Percentiles rank a stretch among this genome's conserved stretches.
These are phyloP conservation scores for Endotricha flammealis DNA, from an alignment of 2,888 invertebrate genomes.

Conservation along the genomic window DNA sequence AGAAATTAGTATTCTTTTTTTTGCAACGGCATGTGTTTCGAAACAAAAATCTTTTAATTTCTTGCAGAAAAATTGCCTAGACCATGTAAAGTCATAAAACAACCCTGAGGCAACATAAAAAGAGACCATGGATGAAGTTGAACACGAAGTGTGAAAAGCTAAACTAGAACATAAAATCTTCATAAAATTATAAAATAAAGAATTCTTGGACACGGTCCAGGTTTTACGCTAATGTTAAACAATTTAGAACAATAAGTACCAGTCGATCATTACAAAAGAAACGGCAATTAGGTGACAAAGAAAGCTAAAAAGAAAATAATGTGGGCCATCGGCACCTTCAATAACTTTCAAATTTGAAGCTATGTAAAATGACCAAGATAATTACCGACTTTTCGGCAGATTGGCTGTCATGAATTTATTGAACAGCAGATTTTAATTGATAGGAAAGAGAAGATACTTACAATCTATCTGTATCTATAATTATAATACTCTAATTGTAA, in stretches of 20 bases:
- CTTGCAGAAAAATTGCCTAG: constrained; percentile 1
- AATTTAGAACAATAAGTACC: constrained; percentile 1
- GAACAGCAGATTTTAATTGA: neutral
- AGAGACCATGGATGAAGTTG: neutral
- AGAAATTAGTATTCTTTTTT: too few relatives aligned
- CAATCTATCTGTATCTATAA: too few relatives aligned
- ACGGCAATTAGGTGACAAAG: neutral
- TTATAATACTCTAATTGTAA: too few relatives aligned
- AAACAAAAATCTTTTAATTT: neutral
- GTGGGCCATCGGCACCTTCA: constrained; percentile 7
- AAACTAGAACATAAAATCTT: neutral
- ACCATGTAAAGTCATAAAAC: constrained; percentile 1
- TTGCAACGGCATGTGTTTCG: neutral
- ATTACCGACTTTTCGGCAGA: neutral
- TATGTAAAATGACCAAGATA: constrained; percentile 1
- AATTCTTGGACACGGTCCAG: neutral
- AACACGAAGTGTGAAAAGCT: neutral
- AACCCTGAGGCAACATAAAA: neutral
- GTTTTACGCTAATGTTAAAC: neutral
- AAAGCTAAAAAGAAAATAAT: constrained; percentile 2
- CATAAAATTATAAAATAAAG: neutral
- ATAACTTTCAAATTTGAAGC: constrained; percentile 20
- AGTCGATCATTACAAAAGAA: constrained; percentile 1
- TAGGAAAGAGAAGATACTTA: too few relatives aligned
- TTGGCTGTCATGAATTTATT: neutral